Evolutionary conservation across 2,797 vertebrate genomes (phyloP).

Genomic region (Thripadectes ignobilis): DNA sequence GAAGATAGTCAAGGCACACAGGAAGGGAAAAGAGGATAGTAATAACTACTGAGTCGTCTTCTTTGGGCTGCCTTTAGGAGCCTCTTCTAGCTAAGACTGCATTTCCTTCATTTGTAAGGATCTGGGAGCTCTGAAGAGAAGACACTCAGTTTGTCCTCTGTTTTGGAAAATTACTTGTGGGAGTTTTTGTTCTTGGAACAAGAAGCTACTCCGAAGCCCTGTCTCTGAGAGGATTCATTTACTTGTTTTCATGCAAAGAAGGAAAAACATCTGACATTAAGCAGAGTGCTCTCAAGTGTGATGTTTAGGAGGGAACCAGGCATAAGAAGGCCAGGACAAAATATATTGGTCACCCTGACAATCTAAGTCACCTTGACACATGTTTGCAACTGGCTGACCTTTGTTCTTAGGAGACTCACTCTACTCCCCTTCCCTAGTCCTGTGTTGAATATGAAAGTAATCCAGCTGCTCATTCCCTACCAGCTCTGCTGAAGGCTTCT

Average conservation of each 20-base stretch:
- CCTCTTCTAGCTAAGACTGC: not conserved
- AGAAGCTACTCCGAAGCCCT: not conserved
- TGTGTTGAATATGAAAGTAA: not conserved
- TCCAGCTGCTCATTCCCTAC: not conserved
- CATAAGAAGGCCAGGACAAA: not conserved
- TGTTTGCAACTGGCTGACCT: not conserved
- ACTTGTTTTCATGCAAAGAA: not conserved
- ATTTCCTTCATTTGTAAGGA: not conserved
- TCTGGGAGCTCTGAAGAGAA: not conserved
- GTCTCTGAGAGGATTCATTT: not conserved
- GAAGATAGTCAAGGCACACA: not conserved
- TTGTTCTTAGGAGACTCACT: not conserved
- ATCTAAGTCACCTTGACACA: not conserved
- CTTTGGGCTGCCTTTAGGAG: not conserved
- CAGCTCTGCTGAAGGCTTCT: not conserved
- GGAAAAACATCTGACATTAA: not conserved
- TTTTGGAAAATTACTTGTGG: not conserved
- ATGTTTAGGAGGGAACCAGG: not conserved
- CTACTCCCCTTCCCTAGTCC: not conserved
- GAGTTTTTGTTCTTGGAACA: not conserved
- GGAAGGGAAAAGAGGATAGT: not conserved
- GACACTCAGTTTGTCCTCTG: not conserved
- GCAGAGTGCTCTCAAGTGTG: not conserved
- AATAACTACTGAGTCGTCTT: not conserved
- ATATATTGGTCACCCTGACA: not conserved